These are phyloP conservation scores for Plutomurus gul DNA, from an alignment of 1,140 invertebrate species.

Conservation along the genomic window DNA sequence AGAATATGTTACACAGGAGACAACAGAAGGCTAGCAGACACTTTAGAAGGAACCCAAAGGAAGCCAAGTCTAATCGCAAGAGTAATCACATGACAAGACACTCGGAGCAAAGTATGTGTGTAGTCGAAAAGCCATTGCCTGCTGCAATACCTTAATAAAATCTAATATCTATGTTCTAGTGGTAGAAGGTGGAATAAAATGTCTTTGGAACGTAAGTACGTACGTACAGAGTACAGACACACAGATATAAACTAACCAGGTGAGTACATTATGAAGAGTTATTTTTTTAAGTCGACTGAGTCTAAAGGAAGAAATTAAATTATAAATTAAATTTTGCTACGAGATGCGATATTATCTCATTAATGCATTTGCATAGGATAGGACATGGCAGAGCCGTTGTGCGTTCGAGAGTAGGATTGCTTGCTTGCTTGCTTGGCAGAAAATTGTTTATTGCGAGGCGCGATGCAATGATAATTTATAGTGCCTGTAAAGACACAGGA, in stretches of 20 bases:
- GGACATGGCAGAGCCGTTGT: background rate
- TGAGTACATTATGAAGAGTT: too few species aligned
- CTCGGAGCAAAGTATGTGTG: background rate
- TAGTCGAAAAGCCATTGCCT: background rate
- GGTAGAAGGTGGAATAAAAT: too few species aligned
- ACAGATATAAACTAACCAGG: too few species aligned
- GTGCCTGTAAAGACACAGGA: too few species aligned
- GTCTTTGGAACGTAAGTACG: too few species aligned
- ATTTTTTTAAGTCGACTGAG: too few species aligned
- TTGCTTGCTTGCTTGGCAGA: too few species aligned
- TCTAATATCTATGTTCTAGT: too few species aligned
- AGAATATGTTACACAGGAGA: background rate
- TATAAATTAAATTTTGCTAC: background rate
- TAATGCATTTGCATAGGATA: background rate
- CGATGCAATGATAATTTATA: too few species aligned
- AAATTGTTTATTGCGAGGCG: too few species aligned
- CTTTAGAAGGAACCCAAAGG: background rate
- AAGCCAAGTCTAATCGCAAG: background rate
- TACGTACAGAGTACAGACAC: too few species aligned
- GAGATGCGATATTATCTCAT: conserved; percentile 12
- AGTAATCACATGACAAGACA: conserved; percentile 14
- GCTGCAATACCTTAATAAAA: too few species aligned
- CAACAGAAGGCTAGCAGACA: conserved; percentile 12
- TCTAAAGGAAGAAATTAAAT: conserved; percentile 14
- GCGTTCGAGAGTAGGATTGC: background rate